These are phyloP conservation scores for Pseudobourletiella spinata DNA, from an alignment of 1,140 invertebrate genomes.

Conservation along the genomic window DNA sequence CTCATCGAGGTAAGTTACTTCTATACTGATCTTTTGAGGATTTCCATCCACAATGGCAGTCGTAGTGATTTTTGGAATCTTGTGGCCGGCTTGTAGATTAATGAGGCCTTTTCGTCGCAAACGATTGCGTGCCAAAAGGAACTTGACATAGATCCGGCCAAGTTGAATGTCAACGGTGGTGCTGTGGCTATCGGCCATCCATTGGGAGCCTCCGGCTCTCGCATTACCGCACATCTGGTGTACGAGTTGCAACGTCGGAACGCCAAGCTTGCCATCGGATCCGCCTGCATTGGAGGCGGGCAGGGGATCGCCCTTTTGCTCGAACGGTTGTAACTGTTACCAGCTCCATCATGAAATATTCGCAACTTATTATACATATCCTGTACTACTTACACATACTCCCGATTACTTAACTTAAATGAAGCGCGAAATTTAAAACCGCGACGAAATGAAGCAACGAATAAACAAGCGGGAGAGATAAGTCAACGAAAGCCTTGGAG, in stretches of 20 bases:
- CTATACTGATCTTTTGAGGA: too few relatives aligned
- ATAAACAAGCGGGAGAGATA: too few relatives aligned
- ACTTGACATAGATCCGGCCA: constrained; percentile 71
- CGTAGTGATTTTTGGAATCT: not conserved
- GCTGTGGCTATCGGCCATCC: constrained; percentile 97
- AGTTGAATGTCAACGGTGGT: constrained; percentile 93
- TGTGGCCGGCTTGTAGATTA: constrained; percentile 56
- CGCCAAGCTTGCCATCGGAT: constrained; percentile 79
- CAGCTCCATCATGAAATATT: too few relatives aligned
- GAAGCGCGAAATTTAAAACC: too few relatives aligned
- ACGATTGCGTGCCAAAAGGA: constrained; percentile 75
- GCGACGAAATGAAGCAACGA: too few relatives aligned
- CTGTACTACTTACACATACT: too few relatives aligned
- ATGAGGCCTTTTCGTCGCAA: constrained; percentile 93
- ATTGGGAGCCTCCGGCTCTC: constrained; percentile 80
- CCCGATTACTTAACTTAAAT: too few relatives aligned
- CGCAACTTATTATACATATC: too few relatives aligned
- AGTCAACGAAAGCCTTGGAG: too few relatives aligned
- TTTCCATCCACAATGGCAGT: too few relatives aligned
- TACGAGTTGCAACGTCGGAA: constrained; percentile 86
- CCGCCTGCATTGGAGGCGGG: constrained; percentile 96
- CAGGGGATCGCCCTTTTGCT: constrained; percentile 93
- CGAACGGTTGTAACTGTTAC: too few relatives aligned
- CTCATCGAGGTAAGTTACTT: constrained; percentile 72
- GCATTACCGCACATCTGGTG: constrained; percentile 85